phyloP scores from a whole-genome alignment of 2,888 invertebrate genomes.

The Sclerodermus sp. region DNA sequence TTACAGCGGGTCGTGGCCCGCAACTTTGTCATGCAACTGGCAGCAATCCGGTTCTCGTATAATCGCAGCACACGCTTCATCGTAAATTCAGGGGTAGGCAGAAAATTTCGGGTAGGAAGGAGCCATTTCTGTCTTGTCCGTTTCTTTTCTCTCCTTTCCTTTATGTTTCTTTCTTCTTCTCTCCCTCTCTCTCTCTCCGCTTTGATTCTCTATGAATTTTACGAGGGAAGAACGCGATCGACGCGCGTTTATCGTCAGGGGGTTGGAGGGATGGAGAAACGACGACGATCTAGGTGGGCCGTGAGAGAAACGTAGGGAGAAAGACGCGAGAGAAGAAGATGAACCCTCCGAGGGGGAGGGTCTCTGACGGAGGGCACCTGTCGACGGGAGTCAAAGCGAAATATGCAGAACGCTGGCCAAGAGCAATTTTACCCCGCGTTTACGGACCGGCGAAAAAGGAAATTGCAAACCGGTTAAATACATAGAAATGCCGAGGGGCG shows the following conservation, averaged over 20 bases:
- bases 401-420: no score
- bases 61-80: constrained; percentile 19
- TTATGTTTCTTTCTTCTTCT: constrained; percentile 4
- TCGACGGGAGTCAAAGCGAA: no score
- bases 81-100: constrained; percentile 19
- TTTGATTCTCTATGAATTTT: constrained; percentile 7
- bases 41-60: constrained; percentile 17
- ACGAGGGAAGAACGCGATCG: constrained; percentile 3
- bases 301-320: neutral
- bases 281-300: neutral
- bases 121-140: no score
- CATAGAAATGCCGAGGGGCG: no score
- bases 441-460: no score
- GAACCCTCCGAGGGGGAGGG: no score
- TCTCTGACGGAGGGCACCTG: no score
- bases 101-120: no score
- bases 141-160: constrained; percentile 4
- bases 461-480: no score
- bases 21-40: constrained; percentile 17
- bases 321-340: neutral
- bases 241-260: neutral
- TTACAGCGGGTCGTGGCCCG: constrained; percentile 17
- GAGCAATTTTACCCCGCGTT: no score
- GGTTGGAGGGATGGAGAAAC: neutral
- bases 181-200: neutral